A percentile compares a stretch with the other conserved stretches of the same genome.
phyloP scores from a whole-genome alignment of 92 coral and sea anemone genomes.

The Phymanthus crucifer region DNA sequence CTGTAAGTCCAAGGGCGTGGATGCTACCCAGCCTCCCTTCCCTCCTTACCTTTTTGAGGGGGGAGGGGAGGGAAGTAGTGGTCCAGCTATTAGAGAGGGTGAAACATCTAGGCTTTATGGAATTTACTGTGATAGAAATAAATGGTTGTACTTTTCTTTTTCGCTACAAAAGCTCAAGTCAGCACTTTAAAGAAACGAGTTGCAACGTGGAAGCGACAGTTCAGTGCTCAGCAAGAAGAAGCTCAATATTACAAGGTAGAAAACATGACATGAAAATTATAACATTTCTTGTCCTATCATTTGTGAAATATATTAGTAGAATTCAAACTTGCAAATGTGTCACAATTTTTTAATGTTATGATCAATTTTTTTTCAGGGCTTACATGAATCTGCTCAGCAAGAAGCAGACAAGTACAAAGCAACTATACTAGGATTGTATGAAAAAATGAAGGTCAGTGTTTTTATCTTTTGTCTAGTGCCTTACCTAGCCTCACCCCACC shows the following conservation, averaged over 20 bases:
- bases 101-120: too few species aligned
- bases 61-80: too few species aligned
- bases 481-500: too few species aligned
- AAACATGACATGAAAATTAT: too few species aligned
- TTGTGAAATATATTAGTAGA: too few species aligned
- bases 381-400: neutral
- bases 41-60: neutral
- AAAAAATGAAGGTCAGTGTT: slow-evolving; percentile 17
- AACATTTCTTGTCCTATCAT: too few species aligned
- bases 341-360: neutral
- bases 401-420: slow-evolving; percentile 24
- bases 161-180: slow-evolving; percentile 21
- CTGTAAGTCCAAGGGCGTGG: too few species aligned
- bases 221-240: neutral
- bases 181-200: slow-evolving; percentile 31
- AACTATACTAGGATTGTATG: slow-evolving; percentile 6
- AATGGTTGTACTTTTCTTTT: too few species aligned
- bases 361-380: neutral
- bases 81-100: too few species aligned
- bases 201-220: slow-evolving; percentile 6
- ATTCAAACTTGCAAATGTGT: too few species aligned
- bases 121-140: neutral
- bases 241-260: slow-evolving; percentile 34
- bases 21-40: too few species aligned
- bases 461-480: too few species aligned